Evolutionary conservation across 2,797 vertebrate genomes (phyloP).

Genomic region (Schizothorax lantsangensis): DNA sequence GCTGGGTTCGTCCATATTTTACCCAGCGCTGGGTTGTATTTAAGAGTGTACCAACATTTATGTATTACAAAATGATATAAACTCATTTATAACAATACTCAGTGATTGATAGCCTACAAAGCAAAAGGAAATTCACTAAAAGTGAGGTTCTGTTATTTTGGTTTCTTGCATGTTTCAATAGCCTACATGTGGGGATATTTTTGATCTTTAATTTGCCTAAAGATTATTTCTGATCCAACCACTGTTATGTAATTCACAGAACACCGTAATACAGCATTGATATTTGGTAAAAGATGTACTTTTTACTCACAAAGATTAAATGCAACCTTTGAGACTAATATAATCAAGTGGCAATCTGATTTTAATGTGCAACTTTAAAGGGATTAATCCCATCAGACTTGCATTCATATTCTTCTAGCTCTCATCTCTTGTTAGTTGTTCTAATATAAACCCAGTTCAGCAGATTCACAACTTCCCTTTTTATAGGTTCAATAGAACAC

Average conservation of each 20-base stretch:
- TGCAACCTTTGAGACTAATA: slow-evolving; percentile 6
- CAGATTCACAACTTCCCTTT: background rate
- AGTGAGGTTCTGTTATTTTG: background rate
- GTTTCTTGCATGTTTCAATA: background rate
- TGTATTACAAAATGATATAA: background rate
- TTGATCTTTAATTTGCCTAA: background rate
- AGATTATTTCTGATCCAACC: background rate
- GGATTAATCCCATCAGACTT: background rate
- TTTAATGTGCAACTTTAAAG: background rate
- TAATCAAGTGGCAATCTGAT: background rate
- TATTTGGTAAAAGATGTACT: background rate
- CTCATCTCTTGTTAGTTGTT: background rate
- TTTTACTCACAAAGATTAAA: background rate
- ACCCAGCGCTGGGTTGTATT: no score
- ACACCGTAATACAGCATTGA: background rate
- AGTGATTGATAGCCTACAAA: background rate
- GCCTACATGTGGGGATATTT: background rate
- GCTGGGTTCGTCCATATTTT: no score
- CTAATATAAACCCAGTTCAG: background rate
- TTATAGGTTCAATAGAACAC: background rate
- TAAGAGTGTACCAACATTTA: no score
- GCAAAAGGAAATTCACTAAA: background rate
- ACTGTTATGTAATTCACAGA: background rate
- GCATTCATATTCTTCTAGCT: background rate
- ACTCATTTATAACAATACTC: background rate